A percentile compares a stretch with the other conserved stretches of the same genome.
These are phyloP conservation scores for Opisthocomus hoazin DNA, from an alignment of 2,113 vertebrate species.

Conservation along the genomic window DNA sequence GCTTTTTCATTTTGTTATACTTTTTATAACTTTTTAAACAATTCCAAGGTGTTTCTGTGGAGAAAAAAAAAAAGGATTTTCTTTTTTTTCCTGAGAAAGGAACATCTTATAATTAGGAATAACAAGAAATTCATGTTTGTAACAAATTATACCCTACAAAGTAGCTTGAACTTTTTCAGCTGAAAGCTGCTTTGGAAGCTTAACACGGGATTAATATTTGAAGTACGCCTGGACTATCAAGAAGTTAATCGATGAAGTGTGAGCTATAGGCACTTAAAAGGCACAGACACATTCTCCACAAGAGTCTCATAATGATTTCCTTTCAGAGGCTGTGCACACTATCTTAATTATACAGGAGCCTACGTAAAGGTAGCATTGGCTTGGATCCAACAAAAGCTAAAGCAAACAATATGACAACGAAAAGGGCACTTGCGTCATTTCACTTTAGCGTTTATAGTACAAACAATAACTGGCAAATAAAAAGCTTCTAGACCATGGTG, in stretches of 20 bases:
- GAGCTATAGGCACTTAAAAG: conserved; percentile 16
- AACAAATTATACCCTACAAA: neutral
- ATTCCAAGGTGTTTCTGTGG: neutral
- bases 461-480: conserved; percentile 77
- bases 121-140: neutral
- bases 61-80: neutral
- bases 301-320: conserved; percentile 45
- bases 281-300: neutral
- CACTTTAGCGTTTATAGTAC: conserved; percentile 62
- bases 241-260: conserved; percentile 1
- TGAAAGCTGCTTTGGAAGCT: conserved; percentile 17
- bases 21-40: neutral
- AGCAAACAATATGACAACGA: conserved; percentile 72
- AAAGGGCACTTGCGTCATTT: conserved; percentile 74
- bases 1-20: neutral
- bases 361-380: conserved; percentile 69
- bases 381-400: conserved; percentile 64
- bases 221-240: neutral
- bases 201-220: conserved; percentile 11
- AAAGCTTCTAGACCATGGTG: conserved; percentile 42
- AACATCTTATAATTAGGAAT: neutral
- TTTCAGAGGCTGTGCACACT: conserved; percentile 55
- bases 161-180: neutral
- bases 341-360: conserved; percentile 66
- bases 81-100: neutral